Conservation (phyloP, 1,140 invertebrate genomes). For the Penaeus vannamei region DNA sequence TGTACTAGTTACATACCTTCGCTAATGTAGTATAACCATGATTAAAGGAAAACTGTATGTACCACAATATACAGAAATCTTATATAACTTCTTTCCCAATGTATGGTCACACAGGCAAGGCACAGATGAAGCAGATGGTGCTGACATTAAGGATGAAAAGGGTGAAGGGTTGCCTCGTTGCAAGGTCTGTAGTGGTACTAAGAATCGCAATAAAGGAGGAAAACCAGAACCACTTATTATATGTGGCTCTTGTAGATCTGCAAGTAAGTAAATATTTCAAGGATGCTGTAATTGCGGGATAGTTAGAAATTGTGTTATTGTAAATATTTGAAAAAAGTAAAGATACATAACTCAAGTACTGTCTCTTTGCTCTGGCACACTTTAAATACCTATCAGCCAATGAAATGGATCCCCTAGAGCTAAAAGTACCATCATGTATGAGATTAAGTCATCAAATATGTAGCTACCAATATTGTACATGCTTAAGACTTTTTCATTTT, state of each 20-base stretch:
- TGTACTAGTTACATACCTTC: too few species aligned
- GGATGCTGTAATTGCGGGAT: too few species aligned
- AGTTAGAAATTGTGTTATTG: too few species aligned
- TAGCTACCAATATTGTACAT: not conserved
- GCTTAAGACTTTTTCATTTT: not conserved
- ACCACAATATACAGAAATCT: not conserved
- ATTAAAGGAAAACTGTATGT: too few species aligned
- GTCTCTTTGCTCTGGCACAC: too few species aligned
- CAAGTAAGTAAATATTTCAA: conserved; percentile 75
- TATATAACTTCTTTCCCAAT: not conserved
- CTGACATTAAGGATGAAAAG: conserved; percentile 43
- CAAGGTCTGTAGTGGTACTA: conserved; percentile 73
- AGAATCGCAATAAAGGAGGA: conserved; percentile 71
- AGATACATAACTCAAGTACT: not conserved
- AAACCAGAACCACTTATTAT: conserved; percentile 76
- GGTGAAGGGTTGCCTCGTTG: conserved; percentile 69
- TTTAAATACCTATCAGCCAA: too few species aligned
- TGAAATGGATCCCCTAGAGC: too few species aligned
- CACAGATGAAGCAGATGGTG: not conserved
- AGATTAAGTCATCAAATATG: not conserved
- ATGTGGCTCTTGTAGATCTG: conserved; percentile 82
- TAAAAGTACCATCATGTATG: too few species aligned
- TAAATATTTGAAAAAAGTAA: too few species aligned
- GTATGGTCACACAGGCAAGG: conserved; percentile 13
- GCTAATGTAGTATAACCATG: too few species aligned